Evolutionary conservation across 2,113 vertebrate species (phyloP).

Genomic region (Athene noctua): DNA sequence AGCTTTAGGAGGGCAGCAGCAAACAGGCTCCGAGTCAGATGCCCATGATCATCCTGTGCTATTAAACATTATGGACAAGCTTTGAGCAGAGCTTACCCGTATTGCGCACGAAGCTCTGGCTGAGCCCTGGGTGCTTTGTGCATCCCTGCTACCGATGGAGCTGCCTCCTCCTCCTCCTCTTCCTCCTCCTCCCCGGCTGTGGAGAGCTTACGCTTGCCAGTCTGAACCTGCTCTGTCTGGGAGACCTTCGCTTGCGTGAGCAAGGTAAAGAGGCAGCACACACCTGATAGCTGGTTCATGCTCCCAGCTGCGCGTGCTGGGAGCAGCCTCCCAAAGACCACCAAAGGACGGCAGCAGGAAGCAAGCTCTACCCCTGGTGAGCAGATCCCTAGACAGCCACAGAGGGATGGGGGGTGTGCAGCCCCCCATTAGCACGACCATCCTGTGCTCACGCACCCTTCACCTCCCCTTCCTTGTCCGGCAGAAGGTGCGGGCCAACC

Average conservation of each 20-base stretch:
- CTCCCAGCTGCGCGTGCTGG: fast-evolving
- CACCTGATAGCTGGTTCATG: neutral
- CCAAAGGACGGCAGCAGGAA: fast-evolving
- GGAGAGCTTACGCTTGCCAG: neutral
- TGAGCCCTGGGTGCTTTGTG: neutral
- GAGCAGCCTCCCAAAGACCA: neutral
- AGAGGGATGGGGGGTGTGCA: neutral
- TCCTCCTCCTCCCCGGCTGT: neutral
- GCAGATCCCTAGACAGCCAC: neutral
- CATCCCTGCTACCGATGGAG: neutral
- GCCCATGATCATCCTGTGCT: neutral
- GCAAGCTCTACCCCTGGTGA: neutral
- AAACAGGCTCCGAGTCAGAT: neutral
- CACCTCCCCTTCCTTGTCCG: fast-evolving
- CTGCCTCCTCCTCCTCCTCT: neutral
- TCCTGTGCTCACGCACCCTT: fast-evolving
- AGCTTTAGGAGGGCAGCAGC: conserved; percentile 15
- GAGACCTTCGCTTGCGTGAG: neutral
- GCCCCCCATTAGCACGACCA: neutral
- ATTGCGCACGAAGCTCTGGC: neutral
- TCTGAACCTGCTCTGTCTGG: neutral
- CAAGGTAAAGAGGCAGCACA: fast-evolving
- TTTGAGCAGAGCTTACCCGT: neutral
- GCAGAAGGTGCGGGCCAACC: neutral
- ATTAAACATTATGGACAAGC: conserved; percentile 21